Conservation (phyloP, 2,797 vertebrate species). For the Chaetophractus vellerosus region DNA sequence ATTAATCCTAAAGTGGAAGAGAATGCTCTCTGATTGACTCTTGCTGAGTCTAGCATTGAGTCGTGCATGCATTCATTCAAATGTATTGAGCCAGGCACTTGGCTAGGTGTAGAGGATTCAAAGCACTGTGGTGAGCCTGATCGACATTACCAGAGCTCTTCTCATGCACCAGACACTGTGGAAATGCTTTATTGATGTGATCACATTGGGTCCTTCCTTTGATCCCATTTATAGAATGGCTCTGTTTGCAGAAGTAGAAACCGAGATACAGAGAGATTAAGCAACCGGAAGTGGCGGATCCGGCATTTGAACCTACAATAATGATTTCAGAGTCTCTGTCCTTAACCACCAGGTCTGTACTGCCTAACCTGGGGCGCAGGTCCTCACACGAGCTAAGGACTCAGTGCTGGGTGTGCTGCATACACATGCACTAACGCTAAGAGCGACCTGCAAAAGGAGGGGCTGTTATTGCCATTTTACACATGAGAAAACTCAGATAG, state of each 20-base stretch:
- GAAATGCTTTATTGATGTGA: neutral
- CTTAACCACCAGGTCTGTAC: neutral
- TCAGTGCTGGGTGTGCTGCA: neutral
- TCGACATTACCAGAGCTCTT: neutral
- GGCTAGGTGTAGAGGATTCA: neutral
- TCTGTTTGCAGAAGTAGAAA: slow-evolving; percentile 14
- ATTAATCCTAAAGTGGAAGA: neutral
- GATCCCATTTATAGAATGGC: neutral
- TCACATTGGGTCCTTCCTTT: too few relatives aligned
- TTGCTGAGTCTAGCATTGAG: neutral
- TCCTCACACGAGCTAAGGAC: neutral
- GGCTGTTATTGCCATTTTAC: neutral
- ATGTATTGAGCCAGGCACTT: neutral
- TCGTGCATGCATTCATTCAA: neutral
- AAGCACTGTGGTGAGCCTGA: neutral
- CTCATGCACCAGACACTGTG: neutral
- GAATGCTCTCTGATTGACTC: neutral
- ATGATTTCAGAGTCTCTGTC: neutral
- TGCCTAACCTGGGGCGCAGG: neutral
- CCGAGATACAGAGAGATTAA: neutral
- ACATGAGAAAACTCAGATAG: neutral
- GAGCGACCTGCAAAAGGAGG: neutral
- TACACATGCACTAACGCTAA: neutral
- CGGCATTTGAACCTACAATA: neutral
- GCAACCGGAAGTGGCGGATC: neutral